Evolutionary conservation across 2,113 vertebrate species (phyloP), one percentile per base, ranked within the genome.

Genomic region (Corydoras sp.): DNA sequence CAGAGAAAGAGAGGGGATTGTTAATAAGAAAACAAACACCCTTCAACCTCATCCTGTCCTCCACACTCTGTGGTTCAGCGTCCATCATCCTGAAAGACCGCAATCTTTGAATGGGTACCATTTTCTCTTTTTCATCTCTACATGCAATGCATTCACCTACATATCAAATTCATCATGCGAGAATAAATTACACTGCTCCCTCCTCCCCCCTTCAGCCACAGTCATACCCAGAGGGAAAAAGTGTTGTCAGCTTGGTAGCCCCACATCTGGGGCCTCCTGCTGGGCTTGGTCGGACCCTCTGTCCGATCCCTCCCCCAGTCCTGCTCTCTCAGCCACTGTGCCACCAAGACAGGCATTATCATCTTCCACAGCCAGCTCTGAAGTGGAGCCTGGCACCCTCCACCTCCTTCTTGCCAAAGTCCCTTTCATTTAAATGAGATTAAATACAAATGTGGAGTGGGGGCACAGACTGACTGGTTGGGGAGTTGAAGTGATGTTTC

Each of bases 261-360:
- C 85, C 84, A 89, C 89, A 90, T 90, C 88, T 90, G 88, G 86
- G 88, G 83, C 72, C 83, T 88, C 87, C 88, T 83, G 81, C 86
- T 87, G 86, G 86, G 88, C 80, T 78, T 77, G 81, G 65, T 79
- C 59, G 70, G 73, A 82, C 80, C 74, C 76, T 81, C 73, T 78
- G 53, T 64, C 58, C 68, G 74, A 62, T 71, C 79, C 74, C 78
- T 73, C 31, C 77, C 78, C 73, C 71, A 77, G 24, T 66, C 56
- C 58, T 67, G 62, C 58, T 70, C 72, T 72, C 73, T 69, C 72
- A 80, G 77, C 79, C 77, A 79, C 76, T 71, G 78, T 76, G 79
- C 79, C 77, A 80, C 78, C 75, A 78, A 78, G 81, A 54, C 31
- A 75, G 75, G 75, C 80, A 86, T 87, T 87, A 87, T 86, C 81